Base-by-base conservation (phyloP, 1,140 invertebrate genomes). In the Leptoteleia sp. region DNA sequence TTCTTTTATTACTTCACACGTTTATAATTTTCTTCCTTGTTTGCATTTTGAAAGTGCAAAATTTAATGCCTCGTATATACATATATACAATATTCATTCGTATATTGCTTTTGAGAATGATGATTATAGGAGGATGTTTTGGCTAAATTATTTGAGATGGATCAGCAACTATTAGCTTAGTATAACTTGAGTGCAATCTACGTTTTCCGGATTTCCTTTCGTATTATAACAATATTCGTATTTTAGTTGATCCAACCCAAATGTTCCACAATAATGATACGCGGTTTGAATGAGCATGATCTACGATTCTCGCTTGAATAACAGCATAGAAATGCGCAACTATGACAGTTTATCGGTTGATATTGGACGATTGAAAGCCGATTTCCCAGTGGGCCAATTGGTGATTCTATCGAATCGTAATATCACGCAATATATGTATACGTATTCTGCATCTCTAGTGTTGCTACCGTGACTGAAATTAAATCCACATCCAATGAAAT, bases 281-380 rank as follows among this genome's bases (percentile, higher is more conserved):
- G 59, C 45, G 50, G 22, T 48, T 12, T 33, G 50, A 47, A 48
- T 47, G 48, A 67, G 38, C 40, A 47, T 76, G 72, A 61, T 67
- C 72, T 76, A 67, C 29, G 54, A 67, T 59, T 40, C 31, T 43
- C 35, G 59, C 13, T 47, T 31, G 61, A 67, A 61, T 67, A 64
- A 67, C 35, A 45, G 54, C 55, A 40, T 57, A 62, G 64, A 62
- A 61, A 43, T 40, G 57, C 48, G 42, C 27, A 43, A 43, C 62
- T 70, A 68, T 76, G 62, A 76, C 62, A 76, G 73, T 57, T 68
- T 77, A 75, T 79, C 40, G 72, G 37, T 80, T 83, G 71, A 79
- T 83, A 85, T 87, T 70, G 82, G 68, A 84, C 84, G 83, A 86
- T 86, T 84, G 84, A 86, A 86, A 85, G 76, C 64, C 82, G 81